Percentiles rank a stretch among this genome's conserved stretches.
Conservation (phyloP, 2,797 vertebrate genomes). For the Urocyon cinereoargenteus region DNA sequence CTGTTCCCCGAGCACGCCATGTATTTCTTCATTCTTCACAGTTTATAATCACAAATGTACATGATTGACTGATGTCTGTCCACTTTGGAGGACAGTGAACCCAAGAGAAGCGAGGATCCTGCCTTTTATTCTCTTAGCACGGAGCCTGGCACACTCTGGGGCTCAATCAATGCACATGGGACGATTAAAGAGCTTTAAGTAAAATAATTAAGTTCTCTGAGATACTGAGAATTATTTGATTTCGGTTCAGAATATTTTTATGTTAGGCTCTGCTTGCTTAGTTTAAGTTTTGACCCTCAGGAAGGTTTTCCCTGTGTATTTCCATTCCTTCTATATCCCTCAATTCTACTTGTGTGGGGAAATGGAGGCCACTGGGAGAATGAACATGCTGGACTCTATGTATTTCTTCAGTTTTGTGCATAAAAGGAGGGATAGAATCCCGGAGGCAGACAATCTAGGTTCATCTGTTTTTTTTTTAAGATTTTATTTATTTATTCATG, state of each 20-base stretch:
- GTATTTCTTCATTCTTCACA: background rate
- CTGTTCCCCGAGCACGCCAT: background rate
- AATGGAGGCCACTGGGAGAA: background rate
- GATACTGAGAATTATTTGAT: background rate
- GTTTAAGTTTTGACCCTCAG: background rate
- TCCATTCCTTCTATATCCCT: background rate
- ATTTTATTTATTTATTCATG: no score
- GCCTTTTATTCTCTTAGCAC: background rate
- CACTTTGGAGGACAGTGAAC: background rate
- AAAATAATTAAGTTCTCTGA: background rate
- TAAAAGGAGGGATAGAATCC: background rate
- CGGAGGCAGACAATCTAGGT: background rate
- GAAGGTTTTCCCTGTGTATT: background rate
- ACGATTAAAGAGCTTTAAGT: background rate
- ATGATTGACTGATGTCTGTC: background rate
- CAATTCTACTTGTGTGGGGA: background rate
- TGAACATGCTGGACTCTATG: background rate
- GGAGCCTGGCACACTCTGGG: background rate
- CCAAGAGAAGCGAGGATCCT: background rate
- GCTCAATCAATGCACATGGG: background rate
- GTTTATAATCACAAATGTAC: background rate
- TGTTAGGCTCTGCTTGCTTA: background rate
- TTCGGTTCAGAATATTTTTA: constrained; percentile 20
- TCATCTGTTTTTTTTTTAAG: background rate
- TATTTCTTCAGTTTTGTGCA: background rate